Evolutionary conservation across 2,797 vertebrate species (phyloP).

Genomic region (Champsocephalus gunnari): DNA sequence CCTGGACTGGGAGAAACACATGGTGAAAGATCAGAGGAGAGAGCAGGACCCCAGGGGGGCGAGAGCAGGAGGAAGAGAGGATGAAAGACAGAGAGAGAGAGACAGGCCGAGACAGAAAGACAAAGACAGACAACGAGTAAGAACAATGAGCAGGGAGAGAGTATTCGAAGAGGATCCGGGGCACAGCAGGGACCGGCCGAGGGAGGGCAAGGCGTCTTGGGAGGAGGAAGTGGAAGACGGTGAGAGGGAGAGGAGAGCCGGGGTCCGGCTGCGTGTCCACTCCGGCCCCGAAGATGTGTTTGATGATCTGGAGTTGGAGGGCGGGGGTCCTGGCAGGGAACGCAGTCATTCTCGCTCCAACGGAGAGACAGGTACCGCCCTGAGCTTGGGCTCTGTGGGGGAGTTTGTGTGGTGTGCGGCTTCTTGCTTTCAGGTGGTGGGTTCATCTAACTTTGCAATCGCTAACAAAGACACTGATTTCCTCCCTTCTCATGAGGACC

Average conservation of each 20-base stretch:
- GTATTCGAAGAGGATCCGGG: slow-evolving; percentile 54
- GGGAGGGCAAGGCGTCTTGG: slow-evolving; percentile 54
- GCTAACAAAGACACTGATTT: slow-evolving; percentile 34
- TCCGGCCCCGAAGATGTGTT: slow-evolving; percentile 76
- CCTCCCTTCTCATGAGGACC: neutral
- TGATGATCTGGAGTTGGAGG: slow-evolving; percentile 63
- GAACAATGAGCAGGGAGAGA: slow-evolving; percentile 69
- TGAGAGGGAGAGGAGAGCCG: slow-evolving; percentile 44
- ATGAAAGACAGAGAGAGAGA: slow-evolving; percentile 57
- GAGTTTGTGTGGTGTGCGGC: slow-evolving; percentile 63
- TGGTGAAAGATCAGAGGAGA: slow-evolving; percentile 56
- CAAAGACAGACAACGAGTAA: slow-evolving; percentile 37
- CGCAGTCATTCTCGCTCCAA: slow-evolving; percentile 57
- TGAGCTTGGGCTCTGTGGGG: slow-evolving; percentile 40
- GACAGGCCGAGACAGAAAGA: slow-evolving; percentile 64
- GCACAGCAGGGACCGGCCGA: slow-evolving; percentile 23
- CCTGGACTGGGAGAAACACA: slow-evolving; percentile 40
- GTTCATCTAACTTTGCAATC: slow-evolving; percentile 44
- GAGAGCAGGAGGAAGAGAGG: slow-evolving; percentile 34
- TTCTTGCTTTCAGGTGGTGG: slow-evolving; percentile 75
- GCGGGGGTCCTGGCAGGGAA: slow-evolving; percentile 61
- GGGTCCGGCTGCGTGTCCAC: slow-evolving; percentile 53
- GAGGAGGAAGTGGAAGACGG: slow-evolving; percentile 60
- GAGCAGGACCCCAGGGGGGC: slow-evolving; percentile 48
- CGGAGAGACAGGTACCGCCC: slow-evolving; percentile 79